Evolutionary conservation across 2,888 invertebrate genomes (phyloP), one percentile per base, ranked within the genome.

Genomic region (Philopedon plagiatum): DNA sequence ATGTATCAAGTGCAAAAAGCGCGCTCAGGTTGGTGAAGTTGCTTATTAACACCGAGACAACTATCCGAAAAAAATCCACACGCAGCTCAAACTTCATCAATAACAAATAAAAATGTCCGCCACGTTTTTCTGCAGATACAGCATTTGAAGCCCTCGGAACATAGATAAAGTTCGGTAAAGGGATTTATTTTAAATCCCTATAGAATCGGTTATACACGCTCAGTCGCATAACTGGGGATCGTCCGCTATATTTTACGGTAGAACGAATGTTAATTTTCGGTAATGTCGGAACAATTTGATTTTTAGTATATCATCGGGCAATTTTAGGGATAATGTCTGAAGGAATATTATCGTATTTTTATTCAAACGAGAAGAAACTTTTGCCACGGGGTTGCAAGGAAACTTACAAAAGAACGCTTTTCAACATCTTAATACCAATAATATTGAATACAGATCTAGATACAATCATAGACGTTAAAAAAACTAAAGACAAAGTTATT

Each of bases 231-330:
- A 72, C 41, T 60, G 78, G 78, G 80, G 66, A 57, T 61, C 51
- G 78, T 77, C 80, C 79, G 81, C 81, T 80, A 83, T 84, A 85
- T 84, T 84, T 85, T 85, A 83, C 84, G 81, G 81, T 78, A 81
- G 81, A 80, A 79, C 83, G 81, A 79, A 81, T 80, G 81, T 84
- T 85, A 85, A 85, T 84, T 84, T 82, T 80, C 80, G 78, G 80
- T 81, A 80, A 79, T 83, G 85, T 84, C 84, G 80, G 79, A 76
- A 79, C 77, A 79, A 76, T 79, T 82, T 76, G 54, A 61, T 46
- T 60, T 68, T 37, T 39, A 39, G 29, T 68, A 19, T 61, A 39
- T 68, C 68, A 68, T 68, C 39, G 32, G 41, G 21, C 9, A 15
- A 15, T 54, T 9, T 26, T n/a, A 1, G 26, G 49, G 26, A 13